phyloP scores from a whole-genome alignment of 2,113 vertebrate species.

The Carollia perspicillata region DNA sequence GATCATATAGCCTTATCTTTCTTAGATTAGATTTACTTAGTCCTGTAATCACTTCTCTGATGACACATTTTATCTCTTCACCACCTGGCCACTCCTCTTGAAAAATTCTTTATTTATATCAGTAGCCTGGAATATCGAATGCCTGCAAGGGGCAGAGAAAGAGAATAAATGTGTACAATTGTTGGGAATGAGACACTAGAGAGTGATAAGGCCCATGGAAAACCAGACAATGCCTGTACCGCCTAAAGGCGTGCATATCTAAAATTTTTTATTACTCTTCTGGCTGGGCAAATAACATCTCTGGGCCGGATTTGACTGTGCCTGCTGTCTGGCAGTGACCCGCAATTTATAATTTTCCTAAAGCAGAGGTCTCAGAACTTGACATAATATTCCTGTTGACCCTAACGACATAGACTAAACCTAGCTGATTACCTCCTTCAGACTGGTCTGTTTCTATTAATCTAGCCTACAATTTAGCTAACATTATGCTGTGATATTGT shows the following conservation, averaged over 20 bases:
- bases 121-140: neutral
- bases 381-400: neutral
- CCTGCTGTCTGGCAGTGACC: neutral
- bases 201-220: neutral
- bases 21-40: neutral
- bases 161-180: neutral
- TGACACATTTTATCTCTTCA: neutral
- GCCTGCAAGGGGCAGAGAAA: neutral
- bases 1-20: neutral
- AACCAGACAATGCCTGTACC: accelerated
- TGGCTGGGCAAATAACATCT: neutral
- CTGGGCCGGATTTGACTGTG: neutral
- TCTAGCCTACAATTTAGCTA: neutral
- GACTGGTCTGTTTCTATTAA: neutral
- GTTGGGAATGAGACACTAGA: neutral
- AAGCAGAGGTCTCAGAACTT: neutral
- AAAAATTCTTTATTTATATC: neutral
- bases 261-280: neutral
- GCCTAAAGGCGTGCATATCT: neutral
- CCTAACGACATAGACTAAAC: neutral
- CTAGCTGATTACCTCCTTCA: neutral
- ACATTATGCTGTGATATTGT: neutral
- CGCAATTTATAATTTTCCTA: neutral
- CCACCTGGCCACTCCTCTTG: neutral
- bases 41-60: neutral